phyloP scores from a whole-genome alignment of 2,113 vertebrate genomes.

The Halichoeres trimaculatus region DNA sequence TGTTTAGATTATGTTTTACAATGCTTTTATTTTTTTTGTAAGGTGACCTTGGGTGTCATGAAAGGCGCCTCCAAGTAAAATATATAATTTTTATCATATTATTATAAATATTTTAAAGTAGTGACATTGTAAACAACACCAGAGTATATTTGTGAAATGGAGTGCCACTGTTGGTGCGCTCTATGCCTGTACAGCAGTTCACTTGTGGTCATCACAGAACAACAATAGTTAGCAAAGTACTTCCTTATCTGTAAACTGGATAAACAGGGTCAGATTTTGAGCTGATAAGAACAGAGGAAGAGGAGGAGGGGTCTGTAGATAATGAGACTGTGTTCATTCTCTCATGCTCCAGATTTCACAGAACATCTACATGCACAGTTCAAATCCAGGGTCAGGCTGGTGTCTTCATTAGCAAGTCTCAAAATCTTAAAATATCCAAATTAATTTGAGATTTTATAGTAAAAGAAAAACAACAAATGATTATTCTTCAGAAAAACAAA shows the following conservation, averaged over 20 bases:
- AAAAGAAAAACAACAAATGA: no score
- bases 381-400: not conserved
- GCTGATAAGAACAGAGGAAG: not conserved
- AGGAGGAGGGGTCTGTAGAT: not conserved
- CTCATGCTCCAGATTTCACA: not conserved
- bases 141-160: not conserved
- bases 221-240: not conserved
- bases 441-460: no score
- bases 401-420: not conserved
- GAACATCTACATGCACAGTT: not conserved
- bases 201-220: constrained; percentile 15
- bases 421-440: not conserved
- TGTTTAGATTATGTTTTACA: no score
- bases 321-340: constrained; percentile 17
- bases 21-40: no score
- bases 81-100: no score
- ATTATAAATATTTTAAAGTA: no score
- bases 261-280: constrained; percentile 1
- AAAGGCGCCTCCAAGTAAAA: no score
- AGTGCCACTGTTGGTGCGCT: not conserved
- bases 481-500: no score
- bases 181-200: not conserved
- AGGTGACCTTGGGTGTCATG: no score
- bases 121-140: no score
- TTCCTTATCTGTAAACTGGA: not conserved